Percentiles rank a stretch among this genome's conserved stretches.
Conservation (phyloP, 2,888 invertebrate species). For the Slavum lentiscoides region DNA sequence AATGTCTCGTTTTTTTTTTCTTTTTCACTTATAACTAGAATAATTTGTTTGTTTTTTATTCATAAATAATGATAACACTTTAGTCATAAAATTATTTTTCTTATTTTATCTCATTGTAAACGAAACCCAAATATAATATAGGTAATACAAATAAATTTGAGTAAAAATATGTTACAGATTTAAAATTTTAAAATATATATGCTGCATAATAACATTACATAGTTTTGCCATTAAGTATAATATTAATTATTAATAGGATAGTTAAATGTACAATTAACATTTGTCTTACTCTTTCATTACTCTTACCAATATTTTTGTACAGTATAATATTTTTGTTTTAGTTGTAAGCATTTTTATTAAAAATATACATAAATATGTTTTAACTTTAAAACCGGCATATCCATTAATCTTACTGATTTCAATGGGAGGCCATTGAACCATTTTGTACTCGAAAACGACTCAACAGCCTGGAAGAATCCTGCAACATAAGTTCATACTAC, state of each 20-base stretch:
- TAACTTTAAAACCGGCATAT: constrained; percentile 12
- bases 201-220: constrained; percentile 4
- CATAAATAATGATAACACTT: constrained; percentile 13
- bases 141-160: constrained; percentile 20
- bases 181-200: background rate
- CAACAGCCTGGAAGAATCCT: constrained; percentile 46
- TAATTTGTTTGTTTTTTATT: constrained; percentile 35
- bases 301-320: constrained; percentile 3
- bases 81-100: background rate
- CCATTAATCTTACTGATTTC: background rate
- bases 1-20: background rate
- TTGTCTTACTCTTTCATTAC: background rate
- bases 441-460: background rate
- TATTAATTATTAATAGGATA: constrained; percentile 22
- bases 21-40: background rate
- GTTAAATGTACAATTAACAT: background rate
- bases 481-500: constrained; percentile 2
- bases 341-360: constrained; percentile 15
- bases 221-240: constrained; percentile 13
- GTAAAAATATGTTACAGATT: background rate
- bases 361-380: constrained; percentile 25
- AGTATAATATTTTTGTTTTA: constrained; percentile 16
- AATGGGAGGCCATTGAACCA: background rate
- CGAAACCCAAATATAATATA: background rate
- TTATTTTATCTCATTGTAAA: background rate